These are phyloP conservation scores for Acyrthosiphon pisum DNA, from an alignment of 1,140 invertebrate species.

Conservation along the genomic window DNA sequence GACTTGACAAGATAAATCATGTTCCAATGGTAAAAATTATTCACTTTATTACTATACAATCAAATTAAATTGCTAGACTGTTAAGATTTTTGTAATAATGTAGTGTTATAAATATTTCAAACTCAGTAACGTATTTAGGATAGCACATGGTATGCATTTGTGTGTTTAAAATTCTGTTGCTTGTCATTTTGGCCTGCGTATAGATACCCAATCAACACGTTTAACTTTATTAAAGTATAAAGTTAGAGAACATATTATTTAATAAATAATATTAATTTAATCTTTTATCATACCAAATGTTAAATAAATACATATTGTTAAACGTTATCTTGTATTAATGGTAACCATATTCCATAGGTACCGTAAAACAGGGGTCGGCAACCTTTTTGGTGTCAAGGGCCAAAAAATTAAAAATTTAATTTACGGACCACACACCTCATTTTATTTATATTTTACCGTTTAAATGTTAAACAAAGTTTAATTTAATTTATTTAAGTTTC, in stretches of 20 bases:
- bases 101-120: not conserved
- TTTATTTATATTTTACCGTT: no score
- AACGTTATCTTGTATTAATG: no score
- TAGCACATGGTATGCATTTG: not conserved
- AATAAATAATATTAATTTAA: not conserved
- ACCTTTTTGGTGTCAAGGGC: no score
- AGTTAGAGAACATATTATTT: not conserved
- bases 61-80: not conserved
- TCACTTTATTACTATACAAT: not conserved
- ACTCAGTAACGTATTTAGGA: not conserved
- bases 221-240: no score
- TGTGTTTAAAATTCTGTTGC: not conserved
- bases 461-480: no score
- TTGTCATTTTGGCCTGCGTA: not conserved
- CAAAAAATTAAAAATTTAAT: no score
- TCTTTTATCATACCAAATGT: not conserved
- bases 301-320: no score
- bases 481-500: no score
- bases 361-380: no score
- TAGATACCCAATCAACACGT: no score
- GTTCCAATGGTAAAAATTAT: conserved; percentile 77
- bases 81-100: not conserved
- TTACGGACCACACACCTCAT: no score
- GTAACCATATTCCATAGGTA: no score
- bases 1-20: conserved; percentile 99